These are phyloP conservation scores for Scaptomyza polygonia DNA, from an alignment of 2,888 invertebrate genomes.

Conservation along the genomic window DNA sequence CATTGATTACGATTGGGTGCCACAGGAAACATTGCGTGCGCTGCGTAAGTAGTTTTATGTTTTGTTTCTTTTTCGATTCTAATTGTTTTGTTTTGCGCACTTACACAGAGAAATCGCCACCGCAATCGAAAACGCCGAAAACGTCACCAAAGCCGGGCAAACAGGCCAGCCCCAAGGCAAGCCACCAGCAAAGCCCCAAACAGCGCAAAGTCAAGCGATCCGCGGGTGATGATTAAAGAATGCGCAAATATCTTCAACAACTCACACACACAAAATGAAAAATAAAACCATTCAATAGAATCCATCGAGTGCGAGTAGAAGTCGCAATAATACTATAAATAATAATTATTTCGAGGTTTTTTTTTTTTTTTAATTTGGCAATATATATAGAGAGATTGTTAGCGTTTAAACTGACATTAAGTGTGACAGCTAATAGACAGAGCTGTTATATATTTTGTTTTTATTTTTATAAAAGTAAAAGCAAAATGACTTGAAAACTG, in stretches of 20 bases:
- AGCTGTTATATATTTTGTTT: constrained; percentile 14
- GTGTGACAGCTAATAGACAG: constrained; percentile 3
- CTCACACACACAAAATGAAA: constrained; percentile 24
- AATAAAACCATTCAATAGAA: constrained; percentile 29
- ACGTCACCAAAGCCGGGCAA: constrained; percentile 85
- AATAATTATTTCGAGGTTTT: constrained; percentile 34
- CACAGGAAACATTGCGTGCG: constrained; percentile 93
- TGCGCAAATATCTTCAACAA: constrained; percentile 22
- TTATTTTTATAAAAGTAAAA: constrained; percentile 4
- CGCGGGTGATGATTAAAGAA: constrained; percentile 87
- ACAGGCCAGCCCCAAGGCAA: constrained; percentile 87
- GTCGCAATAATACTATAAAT: constrained; percentile 43
- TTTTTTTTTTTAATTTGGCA: constrained; percentile 45
- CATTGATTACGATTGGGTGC: constrained; percentile 99
- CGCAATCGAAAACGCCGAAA: constrained; percentile 87
- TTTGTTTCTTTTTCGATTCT: no score
- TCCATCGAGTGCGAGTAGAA: constrained; percentile 40
- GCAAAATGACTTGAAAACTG: not conserved
- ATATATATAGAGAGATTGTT: constrained; percentile 66
- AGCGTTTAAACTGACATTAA: constrained; percentile 52
- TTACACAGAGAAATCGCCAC: constrained; percentile 89
- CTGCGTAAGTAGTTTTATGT: constrained; percentile 93
- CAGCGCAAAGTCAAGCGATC: constrained; percentile 91
- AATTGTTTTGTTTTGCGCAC: constrained; percentile 47
- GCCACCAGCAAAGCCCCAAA: constrained; percentile 88